Evolutionary conservation across 2,113 vertebrate genomes (phyloP), one percentile per base, ranked within the genome.

Genomic region (Chlorocebus sabaeus): DNA sequence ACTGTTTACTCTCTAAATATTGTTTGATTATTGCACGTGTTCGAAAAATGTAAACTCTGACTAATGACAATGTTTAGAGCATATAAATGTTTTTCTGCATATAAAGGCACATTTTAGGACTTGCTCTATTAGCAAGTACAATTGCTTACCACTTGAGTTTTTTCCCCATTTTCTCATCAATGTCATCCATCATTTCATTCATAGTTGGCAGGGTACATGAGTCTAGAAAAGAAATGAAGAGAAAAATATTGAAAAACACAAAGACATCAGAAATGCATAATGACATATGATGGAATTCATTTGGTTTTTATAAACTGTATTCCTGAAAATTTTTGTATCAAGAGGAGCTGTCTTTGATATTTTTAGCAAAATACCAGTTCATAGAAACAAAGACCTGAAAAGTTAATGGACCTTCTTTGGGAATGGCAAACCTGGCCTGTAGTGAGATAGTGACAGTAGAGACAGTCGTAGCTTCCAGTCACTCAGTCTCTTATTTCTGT

Each of bases 101-200:
- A 32, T 67, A 76, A 76, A 52, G 79, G 38, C 25, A 87, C 59
- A 57, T 6, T 78, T 92, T 61, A 59, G 45, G 61, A 45, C 67
- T 76, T 67, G 11, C 57, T 85, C 61, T 30, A 48, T 82, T 52
- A 85, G 48, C 10, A 88, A 59, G 64, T 59, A 43, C 8, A 55
- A 11, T 38, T 22, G 81, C 97, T 85, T 98, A 98, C 98, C 98
- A 99, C 98, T 98, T 98, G 93, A 98, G 97, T 92, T 98, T 99
- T 55, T 98, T 98, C 25, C 64, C 96, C 94, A 97, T 98, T 90
- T 97, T 99, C 48, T 99, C 98, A 92, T 99, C 98, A 81, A 98
- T 98, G 48, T 99, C 98, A 48, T 98, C 95, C 92, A 99, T 95
- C 99, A 99, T 99, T 96, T 98, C 98, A 6, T 97, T 94, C 87